These are phyloP conservation scores for Urocyon cinereoargenteus DNA, from an alignment of 2,797 vertebrate species.

Conservation along the genomic window DNA sequence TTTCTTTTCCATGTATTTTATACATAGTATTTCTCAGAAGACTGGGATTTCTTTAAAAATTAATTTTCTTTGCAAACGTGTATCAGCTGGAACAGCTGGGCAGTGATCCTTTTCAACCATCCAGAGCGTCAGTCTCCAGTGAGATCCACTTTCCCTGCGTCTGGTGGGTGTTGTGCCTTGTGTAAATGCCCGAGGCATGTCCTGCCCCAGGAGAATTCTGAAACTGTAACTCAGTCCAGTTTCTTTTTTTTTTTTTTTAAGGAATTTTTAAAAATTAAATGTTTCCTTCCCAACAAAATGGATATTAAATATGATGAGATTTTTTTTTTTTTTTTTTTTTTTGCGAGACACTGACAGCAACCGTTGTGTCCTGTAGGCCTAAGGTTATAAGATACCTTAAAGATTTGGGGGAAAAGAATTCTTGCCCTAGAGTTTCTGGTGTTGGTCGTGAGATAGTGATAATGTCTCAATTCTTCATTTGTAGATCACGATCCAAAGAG, in stretches of 20 bases:
- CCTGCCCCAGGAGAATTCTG: not conserved
- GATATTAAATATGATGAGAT: not conserved
- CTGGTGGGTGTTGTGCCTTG: not conserved
- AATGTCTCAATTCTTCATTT: conserved; percentile 71
- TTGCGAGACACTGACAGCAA: not conserved
- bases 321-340: conserved; percentile 44
- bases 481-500: conserved; percentile 96
- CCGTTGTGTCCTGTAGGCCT: not conserved
- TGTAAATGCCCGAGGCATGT: not conserved
- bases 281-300: conserved; percentile 7
- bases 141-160: not conserved
- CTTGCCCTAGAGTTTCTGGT: not conserved
- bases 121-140: not conserved
- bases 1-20: conserved; percentile 5
- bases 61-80: not conserved
- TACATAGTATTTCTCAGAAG: conserved; percentile 36
- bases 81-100: not conserved
- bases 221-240: not conserved
- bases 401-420: not conserved
- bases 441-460: not conserved
- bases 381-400: not conserved
- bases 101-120: not conserved
- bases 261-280: conserved; percentile 20
- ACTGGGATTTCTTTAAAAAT: conserved; percentile 23
- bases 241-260: conserved; percentile 24